Evolutionary conservation across 1,140 invertebrate species (phyloP), one percentile per base, ranked within the genome.

Genomic region (Drosophila sucinea): DNA sequence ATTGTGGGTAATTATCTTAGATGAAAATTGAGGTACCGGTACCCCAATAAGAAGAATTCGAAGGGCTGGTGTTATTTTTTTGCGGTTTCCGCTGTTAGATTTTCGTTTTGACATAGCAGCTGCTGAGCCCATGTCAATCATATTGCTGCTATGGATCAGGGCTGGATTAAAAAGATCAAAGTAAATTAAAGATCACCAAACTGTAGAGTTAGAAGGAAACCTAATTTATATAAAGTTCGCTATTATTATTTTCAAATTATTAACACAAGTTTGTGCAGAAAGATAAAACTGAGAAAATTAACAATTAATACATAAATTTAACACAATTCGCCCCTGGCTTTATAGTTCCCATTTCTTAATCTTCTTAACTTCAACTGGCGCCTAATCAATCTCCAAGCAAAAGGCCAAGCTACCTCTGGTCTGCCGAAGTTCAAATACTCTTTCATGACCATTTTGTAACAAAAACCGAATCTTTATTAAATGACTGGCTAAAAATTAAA

Each of bases 81-180:
- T 89, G 84, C 70, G 84, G 83, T 87, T 87, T 87, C 80, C 80
- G 77, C 63, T 72, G 44, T 27, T 51, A 51, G 44, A 51, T 41
- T 41, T 41, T 17, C 11, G 10, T 41, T 41, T n/a, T 44, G 27
- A 30, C 17, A 61, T 63, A 56, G 33, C 72, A 65, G 64, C 61
- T 73, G 75, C 32, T 51, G 23, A 2, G 44, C 30, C 55, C 65
- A 57, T 57, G 73, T 80, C 73, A 56, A 73, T 85, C 73, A 85
- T 72, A 68, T 73, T 47, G 32, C 10, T n/a, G 11, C 8, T 60
- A 4, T 38, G 44, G 44, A 27, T 51, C 23, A 8, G 44, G 44
- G 23, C 8, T 27, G 44, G 44, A 51, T 51, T 51, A 51, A 25
- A 1, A 25, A 27, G 23, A 47, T 25, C 2, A 25, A 3, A 47